Conservation (phyloP, 2,797 vertebrate genomes). For the Sebastes itinus region DNA sequence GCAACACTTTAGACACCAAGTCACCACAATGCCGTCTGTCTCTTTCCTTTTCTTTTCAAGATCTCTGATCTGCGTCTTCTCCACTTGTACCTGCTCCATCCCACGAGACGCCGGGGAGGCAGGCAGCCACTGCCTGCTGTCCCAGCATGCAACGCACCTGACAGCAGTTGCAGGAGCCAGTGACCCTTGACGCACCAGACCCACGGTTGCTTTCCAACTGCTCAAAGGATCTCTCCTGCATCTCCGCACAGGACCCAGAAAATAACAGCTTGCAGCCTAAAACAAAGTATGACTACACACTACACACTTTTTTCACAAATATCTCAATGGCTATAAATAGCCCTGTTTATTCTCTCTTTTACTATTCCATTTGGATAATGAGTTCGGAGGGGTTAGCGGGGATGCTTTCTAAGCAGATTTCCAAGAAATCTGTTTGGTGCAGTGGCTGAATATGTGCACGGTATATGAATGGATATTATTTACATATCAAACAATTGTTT, state of each 20-base stretch:
- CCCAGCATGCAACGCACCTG: conserved; percentile 48
- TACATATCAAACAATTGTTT: conserved; percentile 29
- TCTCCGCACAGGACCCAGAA: background rate
- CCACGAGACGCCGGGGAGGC: conserved; percentile 19
- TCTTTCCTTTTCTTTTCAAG: conserved; percentile 5
- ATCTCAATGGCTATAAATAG: conserved; percentile 48
- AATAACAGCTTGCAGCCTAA: conserved; percentile 3
- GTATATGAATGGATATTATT: conserved; percentile 11
- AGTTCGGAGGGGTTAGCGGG: conserved; percentile 12
- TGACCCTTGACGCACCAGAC: conserved; percentile 40
- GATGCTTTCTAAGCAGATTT: conserved; percentile 26
- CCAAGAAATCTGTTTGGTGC: conserved; percentile 20
- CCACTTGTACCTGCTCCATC: conserved; percentile 36
- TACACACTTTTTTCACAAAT: background rate
- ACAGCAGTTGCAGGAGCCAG: conserved; percentile 32
- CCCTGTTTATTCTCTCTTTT: conserved; percentile 27
- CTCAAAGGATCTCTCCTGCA: conserved; percentile 9
- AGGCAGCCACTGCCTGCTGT: conserved; percentile 9
- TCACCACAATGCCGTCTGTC: conserved; percentile 31
- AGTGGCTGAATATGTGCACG: conserved; percentile 8
- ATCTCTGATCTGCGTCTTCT: conserved; percentile 20
- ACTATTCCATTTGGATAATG: conserved; percentile 24
- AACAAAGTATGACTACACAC: conserved; percentile 8
- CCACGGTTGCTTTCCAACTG: conserved; percentile 7
- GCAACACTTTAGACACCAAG: conserved; percentile 34